Evolutionary conservation across 2,888 invertebrate genomes (phyloP), one percentile per base, ranked within the genome.

Genomic region (Fragum sueziense): DNA sequence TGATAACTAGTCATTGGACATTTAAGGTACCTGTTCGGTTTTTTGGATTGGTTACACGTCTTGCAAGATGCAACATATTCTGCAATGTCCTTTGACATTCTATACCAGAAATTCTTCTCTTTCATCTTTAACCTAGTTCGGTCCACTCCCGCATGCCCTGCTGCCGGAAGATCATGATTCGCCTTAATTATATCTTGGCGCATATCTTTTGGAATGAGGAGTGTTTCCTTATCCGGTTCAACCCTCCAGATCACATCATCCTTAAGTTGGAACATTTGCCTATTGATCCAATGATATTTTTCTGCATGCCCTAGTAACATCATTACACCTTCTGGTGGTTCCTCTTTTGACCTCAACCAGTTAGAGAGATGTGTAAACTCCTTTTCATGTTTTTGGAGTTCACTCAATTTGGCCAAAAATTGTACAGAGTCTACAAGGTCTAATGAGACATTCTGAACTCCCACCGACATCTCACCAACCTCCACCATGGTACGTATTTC

Each of bases 41-140:
- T 73, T 27, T 73, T 78, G 37, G 41, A 57, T 17, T 25, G 27
- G 47, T 65, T 79, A 29, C 79, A 79, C 0, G 54, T 22, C 4
- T 34, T 52, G 34, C 74, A 78, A n/a, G 62, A 25, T 22, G 7
- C 1, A 2, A 77, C 73, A 68, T 52, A 77, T 0, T 20, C 9
- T 47, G 57, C 37, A 0, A 73, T 31, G 33, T 71, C 72, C 34
- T 47, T 3, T 1, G 59, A 27, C 4, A 75, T 25, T 2, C 61
- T 51, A 57, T 70, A 70, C 72, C 76, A 76, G 17, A 41, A 41
- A 17, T 41, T 11, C 17, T 41, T 41, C 17, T 41, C 41, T 17
- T 41, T 41, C 41, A 41, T 41, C 41, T 41, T 4, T 29, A 54
- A 25, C 52, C 65, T 17, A 31, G 70, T 22, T 62, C 65, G 25